These are phyloP conservation scores for Orthosia gracilis DNA, from an alignment of 2,888 invertebrate species.

Conservation along the genomic window DNA sequence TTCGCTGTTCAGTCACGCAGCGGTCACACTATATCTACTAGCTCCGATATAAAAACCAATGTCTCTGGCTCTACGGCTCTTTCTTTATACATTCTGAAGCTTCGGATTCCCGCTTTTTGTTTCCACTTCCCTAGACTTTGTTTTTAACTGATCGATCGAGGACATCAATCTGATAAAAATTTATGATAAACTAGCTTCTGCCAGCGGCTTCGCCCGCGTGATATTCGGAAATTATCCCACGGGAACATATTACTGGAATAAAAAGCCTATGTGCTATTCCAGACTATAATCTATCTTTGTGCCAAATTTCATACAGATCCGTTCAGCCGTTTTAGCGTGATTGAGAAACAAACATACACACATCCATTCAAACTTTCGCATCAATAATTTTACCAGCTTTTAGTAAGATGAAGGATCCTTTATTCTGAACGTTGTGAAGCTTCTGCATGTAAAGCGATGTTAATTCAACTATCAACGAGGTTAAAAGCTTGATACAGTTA, in stretches of 20 bases:
- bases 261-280: too few relatives aligned
- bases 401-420: constrained; percentile 8
- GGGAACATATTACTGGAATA: too few relatives aligned
- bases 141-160: constrained; percentile 22
- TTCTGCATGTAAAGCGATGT: constrained; percentile 11
- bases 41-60: constrained; percentile 60
- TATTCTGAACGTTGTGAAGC: not conserved
- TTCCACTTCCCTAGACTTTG: constrained; percentile 36
- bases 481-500: constrained; percentile 15
- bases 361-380: too few relatives aligned
- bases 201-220: too few relatives aligned
- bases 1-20: constrained; percentile 63
- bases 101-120: constrained; percentile 38
- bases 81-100: constrained; percentile 51
- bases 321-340: too few relatives aligned
- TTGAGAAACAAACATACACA: too few relatives aligned
- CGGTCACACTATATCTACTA: constrained; percentile 58
- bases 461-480: constrained; percentile 4
- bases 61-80: constrained; percentile 32
- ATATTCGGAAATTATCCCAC: too few relatives aligned
- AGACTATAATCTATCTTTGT: too few relatives aligned
- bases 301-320: too few relatives aligned
- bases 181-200: constrained; percentile 12
- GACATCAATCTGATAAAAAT: constrained; percentile 18
- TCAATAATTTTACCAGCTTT: too few relatives aligned